Conservation (phyloP, 1,140 invertebrate genomes). For the Bradysia coprophila region DNA sequence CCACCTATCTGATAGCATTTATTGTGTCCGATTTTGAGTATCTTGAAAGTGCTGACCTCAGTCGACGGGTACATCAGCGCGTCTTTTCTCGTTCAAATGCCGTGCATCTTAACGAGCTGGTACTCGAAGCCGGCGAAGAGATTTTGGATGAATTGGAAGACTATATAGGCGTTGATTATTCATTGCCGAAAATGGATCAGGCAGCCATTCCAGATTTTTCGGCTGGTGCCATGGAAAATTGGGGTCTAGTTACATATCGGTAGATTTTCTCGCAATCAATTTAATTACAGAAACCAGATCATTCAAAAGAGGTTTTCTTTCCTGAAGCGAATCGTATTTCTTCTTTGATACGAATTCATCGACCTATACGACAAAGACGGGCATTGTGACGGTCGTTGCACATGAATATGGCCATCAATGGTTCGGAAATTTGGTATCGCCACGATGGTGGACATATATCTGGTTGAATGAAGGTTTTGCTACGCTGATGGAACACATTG, state of each 20-base stretch:
- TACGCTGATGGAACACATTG: conserved; percentile 26
- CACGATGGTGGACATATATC: conserved; percentile 40
- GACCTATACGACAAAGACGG: neutral
- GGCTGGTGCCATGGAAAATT: conserved; percentile 72
- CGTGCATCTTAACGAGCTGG: neutral
- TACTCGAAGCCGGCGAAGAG: neutral
- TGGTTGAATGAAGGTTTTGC: conserved; percentile 36
- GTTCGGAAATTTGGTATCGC: conserved; percentile 45
- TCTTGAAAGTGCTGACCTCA: too few species aligned
- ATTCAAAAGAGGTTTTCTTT: too few species aligned
- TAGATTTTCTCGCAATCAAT: too few species aligned
- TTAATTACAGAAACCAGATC: too few species aligned
- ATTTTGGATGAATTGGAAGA: neutral
- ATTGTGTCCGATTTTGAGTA: conserved; percentile 56
- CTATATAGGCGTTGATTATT: neutral
- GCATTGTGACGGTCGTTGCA: conserved; percentile 10
- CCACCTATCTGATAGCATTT: conserved; percentile 73
- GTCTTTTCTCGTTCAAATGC: neutral
- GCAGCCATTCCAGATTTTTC: conserved; percentile 19
- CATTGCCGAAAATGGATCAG: conserved; percentile 1
- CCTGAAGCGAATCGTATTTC: too few species aligned
- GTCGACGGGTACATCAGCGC: too few species aligned
- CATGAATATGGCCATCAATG: conserved; percentile 43
- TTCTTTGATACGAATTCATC: too few species aligned
- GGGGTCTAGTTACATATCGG: conserved; percentile 60